Evolutionary conservation across 2,113 vertebrate species (phyloP), one percentile per base, ranked within the genome.

Genomic region (Coryphaenoides rupestris): DNA sequence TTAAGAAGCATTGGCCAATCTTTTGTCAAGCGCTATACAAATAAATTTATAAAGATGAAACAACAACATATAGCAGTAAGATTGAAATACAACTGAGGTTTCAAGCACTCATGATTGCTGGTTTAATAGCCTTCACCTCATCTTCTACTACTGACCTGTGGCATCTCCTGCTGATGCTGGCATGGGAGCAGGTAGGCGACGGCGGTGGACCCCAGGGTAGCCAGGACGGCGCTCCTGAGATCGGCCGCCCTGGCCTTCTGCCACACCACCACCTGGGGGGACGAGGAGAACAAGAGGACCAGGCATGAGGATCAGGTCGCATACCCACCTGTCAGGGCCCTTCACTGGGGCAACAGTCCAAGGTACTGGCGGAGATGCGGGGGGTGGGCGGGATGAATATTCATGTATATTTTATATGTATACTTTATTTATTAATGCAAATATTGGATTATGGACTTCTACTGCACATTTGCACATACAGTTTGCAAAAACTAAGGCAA

Each of bases 251-350:
- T 94, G 82, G 87, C 84, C 84, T 99, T 99, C 85, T 98, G 96
- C 96, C 96, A 99, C 76, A 96, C 74, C 82, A 92, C 84, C 84
- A 91, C 91, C 97, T 99, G 87, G 81, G 91, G 92, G 75, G 90
- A 89, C 84, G 93, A 46, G 75, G 33, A 84, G 73, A 93, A 88
- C n/a, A n/a, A n/a, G n/a, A n/a, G n/a, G n/a, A 63, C 68, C n/a
- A n/a, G 62, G 66, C 63, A 74, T 66, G 66, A 4, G 1, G 46
- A 49, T 40, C 68, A 53, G 63, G 77, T 73, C 46, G 63, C 76
- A 78, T 83, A 70, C 76, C 79, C 81, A 83, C 62, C 70, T n/a
- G n/a, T n/a, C n/a, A n/a, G 24, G 62, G 62, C 56, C 55, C 54
- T 15, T 56, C 60, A 61, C 68, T 55, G 45, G 60, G 63, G 54